A percentile compares a stretch with the other conserved stretches of the same genome.
Evolutionary conservation across 2,888 invertebrate species (phyloP).

Genomic region (Pyralis farinalis): DNA sequence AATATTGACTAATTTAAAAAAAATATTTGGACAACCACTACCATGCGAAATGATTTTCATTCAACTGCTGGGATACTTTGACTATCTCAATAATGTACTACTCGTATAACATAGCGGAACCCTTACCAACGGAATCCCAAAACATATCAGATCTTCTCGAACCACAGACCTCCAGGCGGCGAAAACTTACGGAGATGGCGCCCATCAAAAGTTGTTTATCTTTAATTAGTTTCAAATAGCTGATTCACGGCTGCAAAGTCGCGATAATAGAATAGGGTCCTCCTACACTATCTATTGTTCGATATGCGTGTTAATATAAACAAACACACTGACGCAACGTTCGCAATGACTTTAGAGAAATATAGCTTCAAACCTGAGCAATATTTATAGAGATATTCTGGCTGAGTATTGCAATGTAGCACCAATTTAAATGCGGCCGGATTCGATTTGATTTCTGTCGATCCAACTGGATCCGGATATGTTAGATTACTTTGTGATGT

Average conservation of each 20-base stretch:
- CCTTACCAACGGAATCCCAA: neutral
- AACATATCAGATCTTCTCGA: constrained; percentile 3
- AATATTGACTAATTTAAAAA: too few species aligned
- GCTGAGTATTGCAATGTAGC: too few species aligned
- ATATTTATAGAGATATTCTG: too few species aligned
- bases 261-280: constrained; percentile 35
- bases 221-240: constrained; percentile 49
- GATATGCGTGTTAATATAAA: constrained; percentile 38
- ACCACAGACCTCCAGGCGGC: constrained; percentile 9
- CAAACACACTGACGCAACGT: constrained; percentile 10
- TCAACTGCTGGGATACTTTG: too few species aligned
- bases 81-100: too few species aligned
- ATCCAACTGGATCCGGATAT: too few species aligned
- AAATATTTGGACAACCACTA: too few species aligned
- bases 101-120: neutral
- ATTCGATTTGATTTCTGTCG: too few species aligned
- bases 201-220: constrained; percentile 60
- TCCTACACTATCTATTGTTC: constrained; percentile 32
- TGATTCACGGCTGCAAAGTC: constrained; percentile 22
- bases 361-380: too few species aligned
- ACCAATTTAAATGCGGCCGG: too few species aligned
- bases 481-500: too few species aligned
- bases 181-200: constrained; percentile 19
- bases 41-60: too few species aligned
- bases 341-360: neutral